Percentiles rank a stretch among this genome's conserved stretches.
phyloP scores from a whole-genome alignment of 2,113 vertebrate species.

The Excalfactoria chinensis region DNA sequence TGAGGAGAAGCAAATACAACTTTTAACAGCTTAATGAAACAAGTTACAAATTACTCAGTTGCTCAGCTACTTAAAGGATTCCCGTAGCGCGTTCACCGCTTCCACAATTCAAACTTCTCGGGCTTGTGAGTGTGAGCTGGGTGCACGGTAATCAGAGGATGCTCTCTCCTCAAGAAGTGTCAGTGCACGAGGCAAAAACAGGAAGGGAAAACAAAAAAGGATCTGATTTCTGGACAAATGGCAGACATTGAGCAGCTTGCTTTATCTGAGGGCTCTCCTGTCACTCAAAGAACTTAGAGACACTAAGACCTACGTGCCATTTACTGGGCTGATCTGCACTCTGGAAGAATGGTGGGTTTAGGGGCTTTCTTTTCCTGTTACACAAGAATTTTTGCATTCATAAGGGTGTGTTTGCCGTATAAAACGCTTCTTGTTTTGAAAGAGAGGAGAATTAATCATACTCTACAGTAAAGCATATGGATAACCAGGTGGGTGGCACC shows the following conservation, averaged over 20 bases:
- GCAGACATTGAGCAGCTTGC: background rate
- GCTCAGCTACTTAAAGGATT: background rate
- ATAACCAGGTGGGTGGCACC: slow-evolving; percentile 32
- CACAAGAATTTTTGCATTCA: background rate
- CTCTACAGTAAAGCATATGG: slow-evolving; percentile 17
- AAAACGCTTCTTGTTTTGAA: background rate
- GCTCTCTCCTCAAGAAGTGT: background rate
- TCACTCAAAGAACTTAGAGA: background rate
- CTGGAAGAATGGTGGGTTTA: background rate
- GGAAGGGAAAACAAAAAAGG: background rate
- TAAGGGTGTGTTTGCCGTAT: background rate
- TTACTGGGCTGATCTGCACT: background rate
- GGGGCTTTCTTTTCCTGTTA: slow-evolving; percentile 22
- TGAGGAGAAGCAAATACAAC: background rate
- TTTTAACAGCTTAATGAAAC: background rate
- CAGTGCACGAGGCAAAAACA: background rate
- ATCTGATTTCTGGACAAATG: background rate
- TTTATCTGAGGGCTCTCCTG: background rate
- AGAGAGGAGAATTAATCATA: slow-evolving; percentile 19
- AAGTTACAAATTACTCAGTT: background rate
- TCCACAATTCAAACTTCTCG: background rate
- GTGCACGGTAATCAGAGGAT: rapidly evolving
- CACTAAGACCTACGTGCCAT: background rate
- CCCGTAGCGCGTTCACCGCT: background rate
- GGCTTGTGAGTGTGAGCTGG: background rate